A percentile compares a stretch with the other conserved stretches of the same genome.
Conservation (phyloP, 2,797 vertebrate species). For the Hypotaenidia okinawae region DNA sequence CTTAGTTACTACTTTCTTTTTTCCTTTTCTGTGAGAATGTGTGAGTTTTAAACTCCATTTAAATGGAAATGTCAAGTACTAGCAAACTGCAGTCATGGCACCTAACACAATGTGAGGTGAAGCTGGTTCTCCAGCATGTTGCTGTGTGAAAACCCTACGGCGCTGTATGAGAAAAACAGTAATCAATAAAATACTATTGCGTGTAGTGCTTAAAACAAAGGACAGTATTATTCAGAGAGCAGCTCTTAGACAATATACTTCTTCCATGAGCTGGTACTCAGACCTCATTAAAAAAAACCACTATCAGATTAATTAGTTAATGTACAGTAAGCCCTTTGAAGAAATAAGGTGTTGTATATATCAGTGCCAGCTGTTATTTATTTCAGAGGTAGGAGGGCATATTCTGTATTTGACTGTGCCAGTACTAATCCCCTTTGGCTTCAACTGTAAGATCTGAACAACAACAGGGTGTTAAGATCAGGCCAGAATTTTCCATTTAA, state of each 20-base stretch:
- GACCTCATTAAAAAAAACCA: slow-evolving; percentile 23
- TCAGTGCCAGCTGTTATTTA: not conserved
- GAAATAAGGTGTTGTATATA: not conserved
- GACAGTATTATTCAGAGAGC: not conserved
- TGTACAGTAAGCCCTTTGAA: not conserved
- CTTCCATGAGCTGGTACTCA: not conserved
- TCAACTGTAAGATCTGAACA: not conserved
- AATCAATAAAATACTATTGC: slow-evolving; percentile 11
- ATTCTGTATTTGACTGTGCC: not conserved
- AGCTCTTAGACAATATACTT: not conserved
- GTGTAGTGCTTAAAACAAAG: not conserved
- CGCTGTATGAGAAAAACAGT: not conserved
- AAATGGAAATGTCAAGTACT: not conserved
- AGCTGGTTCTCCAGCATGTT: not conserved
- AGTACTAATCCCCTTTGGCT: not conserved
- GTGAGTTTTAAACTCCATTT: not conserved
- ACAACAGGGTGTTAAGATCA: not conserved
- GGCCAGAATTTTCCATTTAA: not conserved
- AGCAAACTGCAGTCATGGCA: not conserved
- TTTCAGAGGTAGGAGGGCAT: not conserved
- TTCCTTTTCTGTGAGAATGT: not conserved
- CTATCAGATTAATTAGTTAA: not conserved
- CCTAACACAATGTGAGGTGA: not conserved
- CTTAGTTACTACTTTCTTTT: not conserved
- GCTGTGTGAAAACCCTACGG: not conserved